phyloP scores from a whole-genome alignment of 2,888 invertebrate species.

The Athalia rosae region DNA sequence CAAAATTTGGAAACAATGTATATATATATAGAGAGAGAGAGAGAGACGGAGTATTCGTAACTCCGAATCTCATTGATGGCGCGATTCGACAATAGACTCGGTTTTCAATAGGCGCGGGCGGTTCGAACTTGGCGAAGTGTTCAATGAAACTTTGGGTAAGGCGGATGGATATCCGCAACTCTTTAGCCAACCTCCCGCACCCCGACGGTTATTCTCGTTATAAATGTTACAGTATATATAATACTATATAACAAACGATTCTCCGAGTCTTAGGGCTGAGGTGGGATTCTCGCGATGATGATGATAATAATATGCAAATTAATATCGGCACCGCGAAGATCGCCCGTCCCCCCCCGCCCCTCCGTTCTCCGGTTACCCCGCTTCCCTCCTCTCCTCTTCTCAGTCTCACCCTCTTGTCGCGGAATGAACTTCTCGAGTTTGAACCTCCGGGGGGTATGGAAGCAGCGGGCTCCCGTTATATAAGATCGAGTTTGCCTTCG shows the following conservation, averaged over 20 bases:
- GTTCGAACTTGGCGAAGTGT: too few species aligned
- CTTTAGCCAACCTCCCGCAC: slow-evolving; percentile 9
- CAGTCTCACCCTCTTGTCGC: neutral
- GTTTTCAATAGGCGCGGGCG: too few species aligned
- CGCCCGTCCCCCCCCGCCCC: neutral
- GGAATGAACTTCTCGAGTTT: too few species aligned
- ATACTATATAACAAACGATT: too few species aligned
- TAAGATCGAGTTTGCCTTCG: too few species aligned
- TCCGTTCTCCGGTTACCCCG: neutral
- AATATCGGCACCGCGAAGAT: slow-evolving; percentile 28
- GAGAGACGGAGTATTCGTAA: too few species aligned
- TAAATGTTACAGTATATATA: neutral
- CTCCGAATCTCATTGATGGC: too few species aligned
- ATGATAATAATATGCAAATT: slow-evolving; percentile 42
- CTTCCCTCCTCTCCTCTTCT: neutral
- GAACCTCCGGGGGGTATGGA: too few species aligned
- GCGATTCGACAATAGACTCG: too few species aligned
- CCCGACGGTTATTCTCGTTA: slow-evolving; percentile 8
- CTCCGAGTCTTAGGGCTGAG: neutral
- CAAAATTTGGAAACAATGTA: too few species aligned
- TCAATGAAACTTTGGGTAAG: neutral
- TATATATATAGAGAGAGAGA: too few species aligned
- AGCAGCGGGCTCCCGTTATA: too few species aligned
- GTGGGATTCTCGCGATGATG: neutral
- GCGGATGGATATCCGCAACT: slow-evolving; percentile 20